Evolutionary conservation across 1,140 invertebrate genomes (phyloP), one percentile per base, ranked within the genome.

Genomic region (Zelostemma sp.): DNA sequence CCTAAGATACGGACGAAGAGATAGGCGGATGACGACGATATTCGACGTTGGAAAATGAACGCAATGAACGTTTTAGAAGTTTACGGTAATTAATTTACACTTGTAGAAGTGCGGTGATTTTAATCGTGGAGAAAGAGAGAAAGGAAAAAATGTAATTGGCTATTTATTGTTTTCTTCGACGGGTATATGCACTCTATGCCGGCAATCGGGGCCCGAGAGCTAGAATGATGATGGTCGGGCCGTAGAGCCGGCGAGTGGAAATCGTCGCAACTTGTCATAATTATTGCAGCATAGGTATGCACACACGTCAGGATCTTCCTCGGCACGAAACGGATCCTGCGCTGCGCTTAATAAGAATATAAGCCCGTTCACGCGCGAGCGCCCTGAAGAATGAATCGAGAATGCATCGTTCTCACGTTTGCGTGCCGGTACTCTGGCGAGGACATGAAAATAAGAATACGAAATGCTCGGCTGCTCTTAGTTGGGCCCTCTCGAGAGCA

Each of bases 371-470:
- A 65, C 41, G 55, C 49, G 64, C 51, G 17, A 55, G 47, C 21
- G 56, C 45, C 57, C 47, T 62, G 55, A 58, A 65, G 46, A 49
- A n/a, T n/a, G n/a, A n/a, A n/a, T n/a, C 50, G 59, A 31, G 64
- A 46, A 60, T 60, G 43, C 46, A 56, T 28, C 65, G 69, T 77
- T 77, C 75, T 77, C 75, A 77, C 75, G 74, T 73, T 74, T 72
- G 75, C 72, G 75, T 71, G 68, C 57, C 51, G 58, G 54, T 50
- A 41, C 65, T 54, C 56, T 14, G 48, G 62, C 64, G 72, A 72
- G 63, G 65, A 53, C 50, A 41, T 63, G 50, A 50, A 74, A 76
- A 76, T 72, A 76, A 76, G 64, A 74, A 72, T 73, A 68, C 72
- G 73, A 76, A 71, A 40, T n/a, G 53, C 72, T 62, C 50, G 43